Evolutionary conservation across 2,113 vertebrate species (phyloP).

Genomic region (Alethe diademata): DNA sequence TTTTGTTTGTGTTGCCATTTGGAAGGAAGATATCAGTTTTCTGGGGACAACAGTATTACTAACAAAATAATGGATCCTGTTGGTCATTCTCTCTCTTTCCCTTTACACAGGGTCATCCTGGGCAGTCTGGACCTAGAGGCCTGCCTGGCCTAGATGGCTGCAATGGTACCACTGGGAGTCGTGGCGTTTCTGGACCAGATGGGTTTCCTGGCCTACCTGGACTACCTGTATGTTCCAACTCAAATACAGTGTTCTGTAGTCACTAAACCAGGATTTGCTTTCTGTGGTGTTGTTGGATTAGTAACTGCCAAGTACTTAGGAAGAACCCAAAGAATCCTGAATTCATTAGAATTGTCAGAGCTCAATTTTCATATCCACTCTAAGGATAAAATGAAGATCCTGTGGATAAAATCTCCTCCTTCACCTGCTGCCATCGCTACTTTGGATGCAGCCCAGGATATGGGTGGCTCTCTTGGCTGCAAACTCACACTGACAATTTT

Average conservation of each 20-base stretch:
- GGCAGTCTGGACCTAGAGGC: constrained; percentile 82
- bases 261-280: neutral
- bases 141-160: constrained; percentile 84
- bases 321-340: neutral
- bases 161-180: constrained; percentile 87
- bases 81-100: neutral
- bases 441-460: neutral
- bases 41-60: neutral
- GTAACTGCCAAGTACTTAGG: neutral
- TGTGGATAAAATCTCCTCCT: neutral
- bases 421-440: neutral
- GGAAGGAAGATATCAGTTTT: neutral
- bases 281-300: neutral
- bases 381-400: neutral
- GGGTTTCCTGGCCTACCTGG: constrained; percentile 77
- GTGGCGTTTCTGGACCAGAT: constrained; percentile 71
- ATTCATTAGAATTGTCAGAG: neutral
- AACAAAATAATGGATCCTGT: neutral
- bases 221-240: constrained; percentile 67
- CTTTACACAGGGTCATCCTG: constrained; percentile 85
- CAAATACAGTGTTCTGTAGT: neutral
- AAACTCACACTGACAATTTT: neutral
- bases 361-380: neutral
- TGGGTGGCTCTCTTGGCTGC: neutral
- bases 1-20: neutral